Conservation (phyloP, 1,140 invertebrate species). For the Goniozus legneri region DNA sequence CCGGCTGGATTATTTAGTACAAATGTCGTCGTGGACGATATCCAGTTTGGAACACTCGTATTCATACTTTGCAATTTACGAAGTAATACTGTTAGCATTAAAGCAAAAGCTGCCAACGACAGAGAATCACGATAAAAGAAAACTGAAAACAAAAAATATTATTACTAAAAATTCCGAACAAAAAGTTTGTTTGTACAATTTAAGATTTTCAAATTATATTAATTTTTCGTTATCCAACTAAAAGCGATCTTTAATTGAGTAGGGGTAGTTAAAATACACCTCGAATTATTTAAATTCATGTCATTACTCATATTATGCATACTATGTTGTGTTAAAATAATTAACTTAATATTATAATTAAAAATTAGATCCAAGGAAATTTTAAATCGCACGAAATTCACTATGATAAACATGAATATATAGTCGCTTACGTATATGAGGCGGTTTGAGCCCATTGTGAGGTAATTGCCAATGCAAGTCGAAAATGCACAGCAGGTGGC, state of each 20-base stretch:
- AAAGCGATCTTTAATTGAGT: too few species aligned
- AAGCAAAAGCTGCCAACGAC: constrained; percentile 45
- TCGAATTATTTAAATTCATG: too few species aligned
- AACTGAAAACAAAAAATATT: constrained; percentile 37
- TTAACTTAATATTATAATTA: too few species aligned
- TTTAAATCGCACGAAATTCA: too few species aligned
- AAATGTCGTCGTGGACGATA: constrained; percentile 23
- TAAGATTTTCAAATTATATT: too few species aligned
- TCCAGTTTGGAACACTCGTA: constrained; percentile 30
- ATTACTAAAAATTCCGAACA: too few species aligned
- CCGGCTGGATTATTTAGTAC: constrained; percentile 28
- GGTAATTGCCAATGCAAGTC: constrained; percentile 50
- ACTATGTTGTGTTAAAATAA: too few species aligned
- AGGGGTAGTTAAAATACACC: too few species aligned
- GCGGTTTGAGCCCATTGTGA: constrained; percentile 37
- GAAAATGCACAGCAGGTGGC: constrained; percentile 49
- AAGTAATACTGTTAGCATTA: constrained; percentile 47
- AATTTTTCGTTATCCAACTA: too few species aligned
- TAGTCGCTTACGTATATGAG: constrained; percentile 35
- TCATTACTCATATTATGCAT: too few species aligned
- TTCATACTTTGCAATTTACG: constrained; percentile 35
- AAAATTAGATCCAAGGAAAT: too few species aligned
- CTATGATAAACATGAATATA: constrained; percentile 3
- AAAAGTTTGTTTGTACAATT: too few species aligned
- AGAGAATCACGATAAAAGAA: constrained; percentile 52